Percentiles rank a stretch among this genome's conserved stretches.
phyloP scores from a whole-genome alignment of 2,113 vertebrate species.

The Dromas ardeola region DNA sequence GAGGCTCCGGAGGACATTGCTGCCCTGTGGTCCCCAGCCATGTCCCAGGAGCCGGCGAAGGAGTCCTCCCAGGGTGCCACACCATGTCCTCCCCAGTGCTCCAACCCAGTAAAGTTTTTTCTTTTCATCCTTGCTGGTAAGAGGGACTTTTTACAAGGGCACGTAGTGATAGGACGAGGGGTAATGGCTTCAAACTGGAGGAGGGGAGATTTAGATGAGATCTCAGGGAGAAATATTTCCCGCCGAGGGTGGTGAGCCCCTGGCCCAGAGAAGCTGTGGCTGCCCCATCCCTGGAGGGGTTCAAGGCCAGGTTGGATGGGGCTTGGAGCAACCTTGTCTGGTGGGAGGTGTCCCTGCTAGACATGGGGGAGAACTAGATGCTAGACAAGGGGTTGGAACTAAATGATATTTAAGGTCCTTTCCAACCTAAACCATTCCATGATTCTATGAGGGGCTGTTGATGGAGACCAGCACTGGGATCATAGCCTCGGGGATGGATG shows the following conservation, averaged over 20 bases:
- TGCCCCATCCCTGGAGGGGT: no score
- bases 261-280: no score
- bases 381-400: no score
- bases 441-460: not conserved
- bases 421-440: not conserved
- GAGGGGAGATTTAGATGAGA: not conserved
- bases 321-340: no score
- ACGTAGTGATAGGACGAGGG: not conserved
- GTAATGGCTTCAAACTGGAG: not conserved
- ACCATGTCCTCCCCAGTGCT: not conserved
- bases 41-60: not conserved
- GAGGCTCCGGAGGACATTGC: not conserved
- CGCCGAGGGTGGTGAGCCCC: not conserved
- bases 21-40: not conserved
- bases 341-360: not conserved
- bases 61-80: not conserved
- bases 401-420: not conserved
- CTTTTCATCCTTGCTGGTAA: no score
- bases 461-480: not conserved
- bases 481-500: not conserved
- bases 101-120: not conserved
- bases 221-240: not conserved
- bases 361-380: no score
- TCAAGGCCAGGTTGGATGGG: no score
- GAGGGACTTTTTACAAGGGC: not conserved